Conservation (phyloP, 2,113 vertebrate species). For the Eleginops maclovinus region DNA sequence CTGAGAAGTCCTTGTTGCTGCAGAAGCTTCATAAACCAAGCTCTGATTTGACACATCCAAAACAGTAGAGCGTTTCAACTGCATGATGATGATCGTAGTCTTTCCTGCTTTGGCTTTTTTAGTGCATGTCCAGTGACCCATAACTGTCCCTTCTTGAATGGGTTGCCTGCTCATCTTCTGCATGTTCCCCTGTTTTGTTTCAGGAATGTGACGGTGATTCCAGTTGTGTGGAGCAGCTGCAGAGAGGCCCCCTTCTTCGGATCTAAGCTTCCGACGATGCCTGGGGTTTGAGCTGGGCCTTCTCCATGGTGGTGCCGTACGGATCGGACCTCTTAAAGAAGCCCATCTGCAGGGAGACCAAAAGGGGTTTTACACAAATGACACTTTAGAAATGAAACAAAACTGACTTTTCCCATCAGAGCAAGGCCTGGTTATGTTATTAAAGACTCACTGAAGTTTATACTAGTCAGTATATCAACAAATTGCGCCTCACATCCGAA, state of each 20-base stretch:
- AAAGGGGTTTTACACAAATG: not conserved
- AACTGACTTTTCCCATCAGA: not conserved
- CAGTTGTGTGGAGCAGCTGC: slow-evolving; percentile 60
- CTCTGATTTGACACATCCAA: slow-evolving; percentile 22
- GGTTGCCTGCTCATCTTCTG: slow-evolving; percentile 35
- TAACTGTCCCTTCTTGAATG: slow-evolving; percentile 33
- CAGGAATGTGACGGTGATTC: slow-evolving; percentile 36
- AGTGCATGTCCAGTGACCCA: slow-evolving; percentile 78
- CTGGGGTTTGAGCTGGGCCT: slow-evolving; percentile 94
- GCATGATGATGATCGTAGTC: slow-evolving; percentile 7
- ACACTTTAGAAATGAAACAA: too few relatives aligned
- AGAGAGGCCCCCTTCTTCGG: slow-evolving; percentile 7
- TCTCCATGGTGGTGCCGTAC: slow-evolving; percentile 94
- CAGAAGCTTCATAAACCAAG: slow-evolving; percentile 7
- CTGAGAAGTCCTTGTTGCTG: not conserved
- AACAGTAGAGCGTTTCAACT: slow-evolving; percentile 42
- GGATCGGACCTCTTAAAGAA: slow-evolving; percentile 93
- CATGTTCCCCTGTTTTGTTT: slow-evolving; percentile 30
- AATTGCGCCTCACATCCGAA: not conserved
- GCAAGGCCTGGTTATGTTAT: not conserved
- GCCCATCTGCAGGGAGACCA: slow-evolving; percentile 84
- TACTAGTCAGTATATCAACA: not conserved
- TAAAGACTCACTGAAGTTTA: not conserved
- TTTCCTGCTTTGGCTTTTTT: slow-evolving; percentile 55
- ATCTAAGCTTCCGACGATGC: slow-evolving; percentile 92